Evolutionary conservation across 2,113 vertebrate genomes (phyloP).

Genomic region (Mus spicilegus): DNA sequence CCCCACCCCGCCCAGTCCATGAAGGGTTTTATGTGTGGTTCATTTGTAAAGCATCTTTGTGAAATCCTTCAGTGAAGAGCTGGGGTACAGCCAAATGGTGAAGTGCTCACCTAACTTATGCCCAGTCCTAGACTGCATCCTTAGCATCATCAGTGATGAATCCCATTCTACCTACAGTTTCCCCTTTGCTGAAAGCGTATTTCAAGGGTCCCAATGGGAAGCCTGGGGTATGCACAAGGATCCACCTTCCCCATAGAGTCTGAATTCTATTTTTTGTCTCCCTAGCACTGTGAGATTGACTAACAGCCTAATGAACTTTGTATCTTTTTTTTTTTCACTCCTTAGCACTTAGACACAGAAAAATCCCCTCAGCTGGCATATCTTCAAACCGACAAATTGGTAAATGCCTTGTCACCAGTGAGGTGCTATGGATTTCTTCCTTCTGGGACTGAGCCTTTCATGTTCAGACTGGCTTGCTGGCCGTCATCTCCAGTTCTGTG

Average conservation of each 20-base stretch:
- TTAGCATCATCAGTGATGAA: no score
- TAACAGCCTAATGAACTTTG: not conserved
- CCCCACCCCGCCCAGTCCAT: no score
- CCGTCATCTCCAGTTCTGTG: not conserved
- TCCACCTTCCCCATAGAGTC: not conserved
- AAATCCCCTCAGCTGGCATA: not conserved
- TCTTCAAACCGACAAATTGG: not conserved
- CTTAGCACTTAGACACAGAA: not conserved
- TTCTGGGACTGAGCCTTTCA: not conserved
- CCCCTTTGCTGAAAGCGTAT: not conserved
- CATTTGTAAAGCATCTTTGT: not conserved
- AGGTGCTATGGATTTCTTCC: not conserved
- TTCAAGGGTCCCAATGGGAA: not conserved
- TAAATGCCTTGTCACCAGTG: not conserved
- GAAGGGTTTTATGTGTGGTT: not conserved
- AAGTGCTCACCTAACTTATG: not conserved
- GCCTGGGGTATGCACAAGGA: not conserved
- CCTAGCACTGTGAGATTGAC: not conserved
- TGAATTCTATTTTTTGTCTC: not conserved
- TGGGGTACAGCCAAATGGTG: no score
- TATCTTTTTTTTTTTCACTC: not conserved
- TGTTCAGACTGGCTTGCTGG: not conserved
- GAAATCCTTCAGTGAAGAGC: not conserved
- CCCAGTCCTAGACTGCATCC: not conserved
- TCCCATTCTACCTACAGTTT: not conserved